Evolutionary conservation across 2,113 vertebrate species (phyloP).

Genomic region (Ctenodactylus gundi): DNA sequence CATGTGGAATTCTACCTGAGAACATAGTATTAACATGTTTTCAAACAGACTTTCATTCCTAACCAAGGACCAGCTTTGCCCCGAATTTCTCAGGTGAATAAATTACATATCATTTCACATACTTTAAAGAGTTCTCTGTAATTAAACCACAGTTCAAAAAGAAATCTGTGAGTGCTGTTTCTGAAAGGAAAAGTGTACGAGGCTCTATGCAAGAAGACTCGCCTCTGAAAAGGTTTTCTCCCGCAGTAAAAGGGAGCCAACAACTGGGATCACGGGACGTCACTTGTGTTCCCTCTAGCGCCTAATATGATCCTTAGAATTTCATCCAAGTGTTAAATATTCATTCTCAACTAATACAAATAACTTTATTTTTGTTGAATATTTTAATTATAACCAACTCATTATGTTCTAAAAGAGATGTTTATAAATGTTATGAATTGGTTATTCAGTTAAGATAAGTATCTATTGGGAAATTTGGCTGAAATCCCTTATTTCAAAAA

Average conservation of each 20-base stretch:
- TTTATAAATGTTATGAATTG: background rate
- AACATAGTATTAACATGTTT: constrained; percentile 29
- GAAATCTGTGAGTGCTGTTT: background rate
- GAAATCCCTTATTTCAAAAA: constrained; percentile 47
- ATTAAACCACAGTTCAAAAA: constrained; percentile 51
- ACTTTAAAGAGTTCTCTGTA: constrained; percentile 39
- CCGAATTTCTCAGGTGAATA: constrained; percentile 40
- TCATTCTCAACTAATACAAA: background rate
- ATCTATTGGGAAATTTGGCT: background rate
- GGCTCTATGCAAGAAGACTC: background rate
- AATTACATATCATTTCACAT: constrained; percentile 59
- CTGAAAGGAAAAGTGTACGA: background rate
- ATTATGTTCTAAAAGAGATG: background rate
- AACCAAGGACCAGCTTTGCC: constrained; percentile 23
- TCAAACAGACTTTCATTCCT: constrained; percentile 13
- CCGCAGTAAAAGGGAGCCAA: background rate
- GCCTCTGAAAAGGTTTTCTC: background rate
- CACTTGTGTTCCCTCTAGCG: background rate
- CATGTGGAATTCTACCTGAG: background rate
- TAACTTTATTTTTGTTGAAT: background rate
- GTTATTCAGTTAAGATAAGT: constrained; percentile 17
- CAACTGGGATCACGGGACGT: background rate
- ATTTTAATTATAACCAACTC: constrained; percentile 18
- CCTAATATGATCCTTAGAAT: background rate
- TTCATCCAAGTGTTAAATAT: background rate